Percentiles rank a stretch among this genome's conserved stretches.
Evolutionary conservation across 1,140 invertebrate genomes (phyloP).

Genomic region (Arctopsyche grandis): DNA sequence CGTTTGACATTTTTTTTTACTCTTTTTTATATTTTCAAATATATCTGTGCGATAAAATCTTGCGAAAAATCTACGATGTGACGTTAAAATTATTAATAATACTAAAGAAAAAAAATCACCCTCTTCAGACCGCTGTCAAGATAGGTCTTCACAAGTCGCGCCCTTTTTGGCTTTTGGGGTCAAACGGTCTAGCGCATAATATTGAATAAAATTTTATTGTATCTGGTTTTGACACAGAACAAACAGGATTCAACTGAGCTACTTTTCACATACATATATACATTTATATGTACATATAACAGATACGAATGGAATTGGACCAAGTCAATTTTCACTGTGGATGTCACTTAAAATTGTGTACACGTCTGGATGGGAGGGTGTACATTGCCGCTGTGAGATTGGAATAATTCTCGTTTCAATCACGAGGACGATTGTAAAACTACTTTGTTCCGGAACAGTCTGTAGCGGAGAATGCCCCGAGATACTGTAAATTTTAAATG

Average conservation of each 20-base stretch:
- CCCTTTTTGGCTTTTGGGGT: conserved; percentile 4
- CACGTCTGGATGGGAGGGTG: neutral
- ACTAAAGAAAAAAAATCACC: neutral
- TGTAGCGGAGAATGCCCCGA: conserved; percentile 9
- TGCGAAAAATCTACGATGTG: neutral
- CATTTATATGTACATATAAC: too few relatives aligned
- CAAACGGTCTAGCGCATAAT: conserved; percentile 1
- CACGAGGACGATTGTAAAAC: conserved; percentile 15
- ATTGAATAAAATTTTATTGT: conserved; percentile 12
- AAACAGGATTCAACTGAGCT: neutral
- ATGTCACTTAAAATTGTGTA: neutral
- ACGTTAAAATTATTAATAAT: too few relatives aligned
- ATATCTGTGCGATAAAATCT: too few relatives aligned
- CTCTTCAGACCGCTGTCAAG: conserved; percentile 20
- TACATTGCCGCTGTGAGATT: neutral
- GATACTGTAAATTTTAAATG: conserved; percentile 27
- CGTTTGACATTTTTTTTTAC: too few relatives aligned
- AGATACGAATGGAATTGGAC: too few relatives aligned
- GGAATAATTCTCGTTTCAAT: conserved; percentile 29
- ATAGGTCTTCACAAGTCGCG: neutral
- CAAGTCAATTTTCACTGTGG: neutral
- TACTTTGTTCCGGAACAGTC: conserved; percentile 12
- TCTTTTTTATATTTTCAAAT: too few relatives aligned
- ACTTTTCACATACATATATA: neutral
- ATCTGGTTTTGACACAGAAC: conserved; percentile 3